Base-by-base conservation (phyloP, 2,888 invertebrate species). In the Campopleginae sp. region DNA sequence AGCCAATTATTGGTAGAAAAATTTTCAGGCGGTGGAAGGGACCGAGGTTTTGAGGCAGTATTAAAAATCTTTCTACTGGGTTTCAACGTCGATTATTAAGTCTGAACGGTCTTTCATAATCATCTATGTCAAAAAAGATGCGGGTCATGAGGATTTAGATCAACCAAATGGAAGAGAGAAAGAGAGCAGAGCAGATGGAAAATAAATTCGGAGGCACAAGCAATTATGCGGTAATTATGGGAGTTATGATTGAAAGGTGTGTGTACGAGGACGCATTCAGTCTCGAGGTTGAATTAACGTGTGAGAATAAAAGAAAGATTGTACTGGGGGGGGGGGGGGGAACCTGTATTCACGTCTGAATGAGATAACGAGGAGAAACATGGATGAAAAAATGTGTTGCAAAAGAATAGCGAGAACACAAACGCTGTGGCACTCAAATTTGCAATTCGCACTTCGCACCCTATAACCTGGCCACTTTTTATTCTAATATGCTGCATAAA, bases 171-270 rank as follows among this genome's bases (percentile, higher is more conserved):
- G 14, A 48, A 48, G 48, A 23, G n/a, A 12, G 27, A 48, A 72
- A 74, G 68, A 61, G 27, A 54, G 51, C 14, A 17, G 61, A 72
- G 76, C 44, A 51, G 27, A 72, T 72, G 48, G 4, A 42, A 71
- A 80, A 72, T 46, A 76, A 44, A 54, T 27, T 46, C 19, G 33
- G 27, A 70, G 58, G 48, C 72, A 72, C 46, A 63, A 38, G 33
- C 8, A 38, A 58, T 14, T 38, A 66, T 54, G 46, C 70, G 31
- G 31, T 77, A 80, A 84, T 80, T 77, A 66, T 48, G 51, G 44
- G 71, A 65, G 33, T 65, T 65, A 84, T 48, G 72, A 80, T 71
- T 71, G 77, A 70, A 80, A 71, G 51, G 54, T 54, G 66, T 80
- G n/a, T 58, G 6, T 38, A 33, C 38, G 23, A 48, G 68, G n/a